Conservation (phyloP, 2,113 vertebrate species). For the Gracilinanus agilis region DNA sequence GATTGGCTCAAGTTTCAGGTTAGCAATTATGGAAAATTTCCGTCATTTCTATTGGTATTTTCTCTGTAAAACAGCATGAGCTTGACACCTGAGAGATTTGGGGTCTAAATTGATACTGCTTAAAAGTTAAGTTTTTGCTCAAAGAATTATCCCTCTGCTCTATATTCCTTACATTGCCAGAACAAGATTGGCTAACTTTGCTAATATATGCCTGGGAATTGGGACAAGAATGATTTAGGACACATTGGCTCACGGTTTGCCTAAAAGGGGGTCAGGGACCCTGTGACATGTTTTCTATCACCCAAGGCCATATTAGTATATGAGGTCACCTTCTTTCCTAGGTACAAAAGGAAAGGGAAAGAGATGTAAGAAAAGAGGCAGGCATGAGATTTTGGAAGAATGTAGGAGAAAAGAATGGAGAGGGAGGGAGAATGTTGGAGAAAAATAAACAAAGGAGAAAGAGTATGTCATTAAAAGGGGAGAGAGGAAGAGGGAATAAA, state of each 20-base stretch:
- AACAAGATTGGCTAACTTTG: constrained; percentile 11
- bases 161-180: neutral
- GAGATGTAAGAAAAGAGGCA: neutral
- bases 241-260: neutral
- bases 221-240: neutral
- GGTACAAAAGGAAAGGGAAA: constrained; percentile 3
- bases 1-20: neutral
- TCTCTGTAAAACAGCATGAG: neutral
- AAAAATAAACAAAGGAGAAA: neutral
- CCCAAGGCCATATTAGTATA: neutral
- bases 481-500: neutral
- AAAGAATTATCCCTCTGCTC: neutral
- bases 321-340: neutral
- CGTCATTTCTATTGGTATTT: constrained; percentile 20
- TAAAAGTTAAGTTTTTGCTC: neutral
- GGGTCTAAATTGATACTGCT: neutral
- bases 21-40: neutral
- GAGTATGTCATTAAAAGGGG: neutral
- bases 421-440: neutral
- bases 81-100: neutral
- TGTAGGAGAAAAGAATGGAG: neutral
- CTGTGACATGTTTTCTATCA: neutral
- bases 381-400: neutral
- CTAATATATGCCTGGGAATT: neutral
- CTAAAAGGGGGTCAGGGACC: neutral